A percentile compares a stretch with the other conserved stretches of the same genome.
Conservation (phyloP, 2,113 vertebrate species). For the Pungitius pungitius region DNA sequence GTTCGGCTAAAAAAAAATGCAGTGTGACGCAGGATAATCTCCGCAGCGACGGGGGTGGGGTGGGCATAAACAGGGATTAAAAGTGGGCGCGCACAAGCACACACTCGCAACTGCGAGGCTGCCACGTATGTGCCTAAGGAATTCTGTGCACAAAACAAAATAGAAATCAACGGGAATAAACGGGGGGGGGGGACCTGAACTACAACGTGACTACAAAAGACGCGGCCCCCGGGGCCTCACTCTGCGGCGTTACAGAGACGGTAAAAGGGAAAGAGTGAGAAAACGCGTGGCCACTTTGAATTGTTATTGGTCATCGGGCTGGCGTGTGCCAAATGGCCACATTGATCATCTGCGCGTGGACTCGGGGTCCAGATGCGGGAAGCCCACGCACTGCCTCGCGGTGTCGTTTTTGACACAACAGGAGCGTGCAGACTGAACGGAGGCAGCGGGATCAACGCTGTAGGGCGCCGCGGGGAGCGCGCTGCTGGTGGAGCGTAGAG, state of each 20-base stretch:
- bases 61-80: conserved; percentile 77
- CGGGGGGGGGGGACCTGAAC: conserved; percentile 4
- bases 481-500: conserved; percentile 44
- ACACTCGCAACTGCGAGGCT: conserved; percentile 12
- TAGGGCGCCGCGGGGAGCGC: background rate
- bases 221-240: conserved; percentile 34
- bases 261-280: background rate
- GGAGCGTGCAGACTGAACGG: background rate
- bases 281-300: conserved; percentile 54
- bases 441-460: background rate
- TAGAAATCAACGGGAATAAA: conserved; percentile 49
- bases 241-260: background rate
- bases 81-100: conserved; percentile 25
- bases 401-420: conserved; percentile 22
- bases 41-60: conserved; percentile 76
- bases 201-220: conserved; percentile 25
- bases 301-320: conserved; percentile 63
- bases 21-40: conserved; percentile 81
- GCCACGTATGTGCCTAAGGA: conserved; percentile 15
- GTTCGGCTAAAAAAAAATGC: conserved; percentile 65
- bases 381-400: conserved; percentile 31
- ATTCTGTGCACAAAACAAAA: conserved; percentile 49
- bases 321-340: conserved; percentile 64
- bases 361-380: conserved; percentile 19
- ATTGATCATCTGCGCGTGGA: conserved; percentile 45